Base-by-base conservation (phyloP, 1,140 invertebrate genomes). In the Diachasmimorpha longicaudata region DNA sequence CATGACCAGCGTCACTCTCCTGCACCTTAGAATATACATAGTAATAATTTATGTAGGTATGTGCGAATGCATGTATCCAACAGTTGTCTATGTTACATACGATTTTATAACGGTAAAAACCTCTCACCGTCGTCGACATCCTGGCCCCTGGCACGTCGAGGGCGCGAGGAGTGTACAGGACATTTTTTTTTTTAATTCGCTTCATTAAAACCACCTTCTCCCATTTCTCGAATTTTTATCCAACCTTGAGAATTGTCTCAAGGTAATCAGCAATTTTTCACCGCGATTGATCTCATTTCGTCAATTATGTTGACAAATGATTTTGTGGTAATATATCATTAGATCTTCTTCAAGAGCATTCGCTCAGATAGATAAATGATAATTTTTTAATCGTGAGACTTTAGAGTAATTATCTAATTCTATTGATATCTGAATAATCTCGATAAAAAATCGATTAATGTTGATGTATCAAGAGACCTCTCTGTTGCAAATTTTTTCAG, bases 31-130 rank as follows among this genome's bases (percentile, higher is more conserved):
- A 31, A 63, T 25, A 63, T 63, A 77, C 71, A 31, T 72, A 66
- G 72, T 72, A 77, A 77, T 77, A 77, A 77, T 77, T 77, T 77
- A 77, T 77, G 76, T 77, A 77, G 76, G 71, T 74, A 77, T 77
- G 66, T 73, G 48, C 75, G 42, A 66, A 76, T 76, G 58, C 71
- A 73, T 77, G 76, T 77, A 77, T 77, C 75, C 75, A 77, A 37
- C 52, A 76, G 68, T 55, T 76, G 68, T 72, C 70, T 76, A 58
- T 72, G 58, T 76, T 69, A 70, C 21, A 63, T 63, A 63, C 58
- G 23, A 63, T 63, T 63, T 63, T 73, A 77, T 77, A 77, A 77
- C 76, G 76, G 76, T 77, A 63, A 77, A 77, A 77, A 72, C 76
- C 76, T 77, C 76, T 77, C 76, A 73, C 70, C 37, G 67, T 70